A percentile compares a stretch with the other conserved stretches of the same genome.
Evolutionary conservation across 2,888 invertebrate species (phyloP).

Genomic region (Caenorhabditis sinica): DNA sequence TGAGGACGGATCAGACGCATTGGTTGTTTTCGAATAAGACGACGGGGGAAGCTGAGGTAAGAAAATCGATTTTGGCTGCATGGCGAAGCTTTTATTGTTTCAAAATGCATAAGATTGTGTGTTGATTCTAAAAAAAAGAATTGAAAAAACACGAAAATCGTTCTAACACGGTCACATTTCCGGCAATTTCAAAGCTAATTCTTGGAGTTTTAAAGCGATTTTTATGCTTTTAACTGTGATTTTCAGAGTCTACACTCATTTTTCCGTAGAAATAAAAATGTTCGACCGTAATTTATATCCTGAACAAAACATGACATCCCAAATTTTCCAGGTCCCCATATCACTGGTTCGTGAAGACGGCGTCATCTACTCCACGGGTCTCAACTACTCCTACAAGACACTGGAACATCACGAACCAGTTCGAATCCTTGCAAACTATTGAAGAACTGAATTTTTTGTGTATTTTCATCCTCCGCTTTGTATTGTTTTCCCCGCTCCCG

Average conservation of each 20-base stretch:
- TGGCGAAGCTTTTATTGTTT: too few relatives aligned
- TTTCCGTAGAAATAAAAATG: too few relatives aligned
- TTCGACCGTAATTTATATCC: background rate
- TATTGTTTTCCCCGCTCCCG: background rate
- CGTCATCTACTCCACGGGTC: constrained; percentile 97
- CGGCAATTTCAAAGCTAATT: too few relatives aligned
- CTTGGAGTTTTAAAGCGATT: too few relatives aligned
- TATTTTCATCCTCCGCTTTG: background rate
- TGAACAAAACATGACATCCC: background rate
- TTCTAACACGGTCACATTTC: too few relatives aligned
- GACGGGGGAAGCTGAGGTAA: constrained; percentile 58
- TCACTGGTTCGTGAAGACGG: constrained; percentile 95
- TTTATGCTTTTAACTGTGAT: too few relatives aligned
- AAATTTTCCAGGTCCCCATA: constrained; percentile 88
- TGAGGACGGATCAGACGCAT: constrained; percentile 55
- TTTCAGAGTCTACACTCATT: too few relatives aligned
- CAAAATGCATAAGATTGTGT: background rate
- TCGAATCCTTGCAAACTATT: constrained; percentile 22
- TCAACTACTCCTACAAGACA: constrained; percentile 96
- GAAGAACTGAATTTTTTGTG: background rate
- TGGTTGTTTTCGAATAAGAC: constrained; percentile 40
- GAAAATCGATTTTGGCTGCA: background rate
- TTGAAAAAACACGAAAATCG: too few relatives aligned
- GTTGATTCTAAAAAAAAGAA: too few relatives aligned
- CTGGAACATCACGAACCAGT: constrained; percentile 38